phyloP scores from a whole-genome alignment of 2,113 vertebrate genomes.

The Galemys pyrenaicus region DNA sequence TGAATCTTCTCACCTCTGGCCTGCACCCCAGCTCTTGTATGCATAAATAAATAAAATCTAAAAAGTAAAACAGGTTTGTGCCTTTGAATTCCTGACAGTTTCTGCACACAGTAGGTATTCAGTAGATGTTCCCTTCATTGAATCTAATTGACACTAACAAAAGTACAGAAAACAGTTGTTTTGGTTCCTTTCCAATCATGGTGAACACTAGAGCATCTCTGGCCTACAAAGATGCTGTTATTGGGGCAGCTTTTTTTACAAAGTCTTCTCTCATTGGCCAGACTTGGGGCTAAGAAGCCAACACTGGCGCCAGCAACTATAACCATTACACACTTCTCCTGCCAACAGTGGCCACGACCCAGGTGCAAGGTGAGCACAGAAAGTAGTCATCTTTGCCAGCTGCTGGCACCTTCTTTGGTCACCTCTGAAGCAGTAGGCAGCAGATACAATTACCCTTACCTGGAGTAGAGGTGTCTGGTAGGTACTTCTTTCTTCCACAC shows the following conservation, averaged over 20 bases:
- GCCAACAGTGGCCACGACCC: background rate
- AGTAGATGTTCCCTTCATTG: background rate
- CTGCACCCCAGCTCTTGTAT: too few relatives aligned
- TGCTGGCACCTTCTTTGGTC: constrained; percentile 41
- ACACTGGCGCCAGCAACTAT: background rate
- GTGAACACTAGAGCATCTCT: background rate
- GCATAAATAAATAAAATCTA: too few relatives aligned
- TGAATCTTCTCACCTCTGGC: too few relatives aligned
- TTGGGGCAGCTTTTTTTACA: background rate
- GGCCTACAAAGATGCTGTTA: background rate
- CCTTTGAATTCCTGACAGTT: constrained; percentile 4
- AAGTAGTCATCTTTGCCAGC: constrained; percentile 32
- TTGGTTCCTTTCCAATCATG: background rate
- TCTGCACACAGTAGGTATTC: background rate
- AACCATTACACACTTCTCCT: background rate
- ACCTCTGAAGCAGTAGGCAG: constrained; percentile 26
- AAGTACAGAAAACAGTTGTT: background rate
- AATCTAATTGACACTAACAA: background rate
- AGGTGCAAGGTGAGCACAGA: constrained; percentile 42
- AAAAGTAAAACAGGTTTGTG: too few relatives aligned
- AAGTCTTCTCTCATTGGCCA: background rate
- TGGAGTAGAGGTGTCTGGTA: background rate
- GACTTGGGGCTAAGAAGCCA: background rate
- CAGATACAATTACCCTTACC: constrained; percentile 64
- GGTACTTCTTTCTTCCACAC: constrained; percentile 16